These are phyloP conservation scores for Heterodera carotae DNA, from an alignment of 1,140 invertebrate species.

Conservation along the genomic window DNA sequence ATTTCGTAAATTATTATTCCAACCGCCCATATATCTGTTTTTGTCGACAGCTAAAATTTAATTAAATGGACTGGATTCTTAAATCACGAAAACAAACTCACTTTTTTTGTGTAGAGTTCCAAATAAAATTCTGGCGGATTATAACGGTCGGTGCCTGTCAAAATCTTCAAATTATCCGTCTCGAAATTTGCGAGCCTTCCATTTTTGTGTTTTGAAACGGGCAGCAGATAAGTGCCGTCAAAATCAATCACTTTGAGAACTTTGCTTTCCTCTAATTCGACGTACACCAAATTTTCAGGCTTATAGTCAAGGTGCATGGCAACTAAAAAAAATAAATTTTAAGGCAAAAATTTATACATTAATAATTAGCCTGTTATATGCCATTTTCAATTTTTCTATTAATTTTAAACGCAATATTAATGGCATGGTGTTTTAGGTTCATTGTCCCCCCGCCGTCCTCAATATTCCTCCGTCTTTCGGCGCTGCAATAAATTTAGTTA, in stretches of 20 bases:
- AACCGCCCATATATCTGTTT: neutral
- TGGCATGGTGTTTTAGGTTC: no score
- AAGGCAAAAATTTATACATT: no score
- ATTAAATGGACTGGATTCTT: neutral
- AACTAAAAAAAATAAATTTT: neutral
- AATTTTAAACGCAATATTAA: no score
- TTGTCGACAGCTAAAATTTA: neutral
- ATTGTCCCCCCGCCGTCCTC: no score
- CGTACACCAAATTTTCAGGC: neutral
- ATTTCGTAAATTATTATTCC: neutral
- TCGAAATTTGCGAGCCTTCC: neutral
- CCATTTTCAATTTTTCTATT: no score
- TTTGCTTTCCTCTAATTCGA: neutral
- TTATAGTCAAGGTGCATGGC: neutral
- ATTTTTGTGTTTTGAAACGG: neutral
- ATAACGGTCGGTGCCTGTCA: neutral
- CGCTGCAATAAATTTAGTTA: no score
- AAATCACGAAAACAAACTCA: neutral
- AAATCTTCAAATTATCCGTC: neutral
- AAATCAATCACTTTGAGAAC: neutral
- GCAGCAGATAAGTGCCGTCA: neutral
- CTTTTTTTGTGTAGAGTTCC: neutral
- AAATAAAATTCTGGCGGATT: neutral
- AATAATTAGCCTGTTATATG: no score
- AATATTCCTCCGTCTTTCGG: no score